Percentiles rank a stretch among this genome's conserved stretches.
These are phyloP conservation scores for Campaea margaritaria DNA, from an alignment of 2,888 invertebrate genomes.

Conservation along the genomic window DNA sequence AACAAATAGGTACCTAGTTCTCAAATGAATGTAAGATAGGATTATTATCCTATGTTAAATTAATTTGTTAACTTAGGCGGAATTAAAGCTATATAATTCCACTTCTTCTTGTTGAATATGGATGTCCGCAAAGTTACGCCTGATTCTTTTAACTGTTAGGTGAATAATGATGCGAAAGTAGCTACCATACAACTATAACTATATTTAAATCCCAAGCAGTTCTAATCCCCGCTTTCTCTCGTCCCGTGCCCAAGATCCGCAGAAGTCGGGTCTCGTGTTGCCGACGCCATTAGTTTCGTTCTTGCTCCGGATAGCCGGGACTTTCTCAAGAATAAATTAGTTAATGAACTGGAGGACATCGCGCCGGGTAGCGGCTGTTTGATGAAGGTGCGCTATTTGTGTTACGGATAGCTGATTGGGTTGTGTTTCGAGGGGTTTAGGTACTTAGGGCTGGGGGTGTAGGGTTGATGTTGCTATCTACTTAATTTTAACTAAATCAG, in stretches of 20 bases:
- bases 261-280: conserved; percentile 69
- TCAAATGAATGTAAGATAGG: too few species aligned
- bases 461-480: not conserved
- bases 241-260: conserved; percentile 38
- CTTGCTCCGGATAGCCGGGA: conserved; percentile 72
- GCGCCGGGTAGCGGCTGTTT: conserved; percentile 48
- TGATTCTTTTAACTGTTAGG: too few species aligned
- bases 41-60: too few species aligned
- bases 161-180: too few species aligned
- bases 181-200: too few species aligned
- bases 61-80: too few species aligned
- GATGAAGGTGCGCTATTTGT: conserved; percentile 62
- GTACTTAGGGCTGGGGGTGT: not conserved
- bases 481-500: too few species aligned
- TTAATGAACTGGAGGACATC: conserved; percentile 71
- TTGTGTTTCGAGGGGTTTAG: not conserved
- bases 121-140: too few species aligned
- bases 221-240: conserved; percentile 15
- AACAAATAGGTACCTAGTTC: too few species aligned
- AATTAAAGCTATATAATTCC: too few species aligned
- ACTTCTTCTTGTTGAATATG: too few species aligned
- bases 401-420: conserved; percentile 32
- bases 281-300: conserved; percentile 81
- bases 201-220: too few species aligned
- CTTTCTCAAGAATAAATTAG: conserved; percentile 77